These are phyloP conservation scores for Neomonachus schauinslandi DNA, from an alignment of 2,113 vertebrate species.

Conservation along the genomic window DNA sequence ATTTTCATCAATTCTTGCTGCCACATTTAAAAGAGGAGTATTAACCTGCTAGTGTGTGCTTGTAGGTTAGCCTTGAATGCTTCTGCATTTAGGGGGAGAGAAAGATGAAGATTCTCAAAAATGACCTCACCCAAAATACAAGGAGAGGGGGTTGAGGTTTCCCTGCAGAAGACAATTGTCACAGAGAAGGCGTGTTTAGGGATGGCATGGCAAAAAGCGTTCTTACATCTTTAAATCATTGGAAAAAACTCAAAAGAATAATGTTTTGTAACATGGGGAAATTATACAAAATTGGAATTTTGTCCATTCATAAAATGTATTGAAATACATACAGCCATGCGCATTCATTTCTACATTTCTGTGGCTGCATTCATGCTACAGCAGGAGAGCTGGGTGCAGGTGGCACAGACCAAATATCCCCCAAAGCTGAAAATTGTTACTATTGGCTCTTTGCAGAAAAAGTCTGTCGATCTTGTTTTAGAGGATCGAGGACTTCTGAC, in stretches of 20 bases:
- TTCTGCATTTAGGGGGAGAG: not conserved
- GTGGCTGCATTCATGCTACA: not conserved
- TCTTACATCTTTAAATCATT: not conserved
- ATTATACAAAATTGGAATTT: not conserved
- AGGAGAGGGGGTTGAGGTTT: not conserved
- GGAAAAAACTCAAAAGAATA: not conserved
- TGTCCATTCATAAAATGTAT: not conserved
- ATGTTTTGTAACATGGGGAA: not conserved
- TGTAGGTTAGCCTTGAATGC: not conserved
- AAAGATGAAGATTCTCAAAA: not conserved
- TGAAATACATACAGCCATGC: accelerated
- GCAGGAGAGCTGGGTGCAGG: not conserved
- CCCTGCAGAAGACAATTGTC: not conserved
- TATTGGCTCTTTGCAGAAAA: not conserved
- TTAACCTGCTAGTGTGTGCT: not conserved
- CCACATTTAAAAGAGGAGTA: not conserved
- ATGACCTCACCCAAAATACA: not conserved
- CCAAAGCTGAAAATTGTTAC: not conserved
- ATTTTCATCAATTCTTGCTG: not conserved
- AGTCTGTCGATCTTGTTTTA: accelerated
- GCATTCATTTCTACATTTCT: not conserved
- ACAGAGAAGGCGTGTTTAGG: accelerated
- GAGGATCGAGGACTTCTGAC: not conserved
- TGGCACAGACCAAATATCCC: too few relatives aligned
- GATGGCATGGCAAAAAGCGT: not conserved